Evolutionary conservation across 2,888 invertebrate species (phyloP).

Genomic region (Thalpophila matura): DNA sequence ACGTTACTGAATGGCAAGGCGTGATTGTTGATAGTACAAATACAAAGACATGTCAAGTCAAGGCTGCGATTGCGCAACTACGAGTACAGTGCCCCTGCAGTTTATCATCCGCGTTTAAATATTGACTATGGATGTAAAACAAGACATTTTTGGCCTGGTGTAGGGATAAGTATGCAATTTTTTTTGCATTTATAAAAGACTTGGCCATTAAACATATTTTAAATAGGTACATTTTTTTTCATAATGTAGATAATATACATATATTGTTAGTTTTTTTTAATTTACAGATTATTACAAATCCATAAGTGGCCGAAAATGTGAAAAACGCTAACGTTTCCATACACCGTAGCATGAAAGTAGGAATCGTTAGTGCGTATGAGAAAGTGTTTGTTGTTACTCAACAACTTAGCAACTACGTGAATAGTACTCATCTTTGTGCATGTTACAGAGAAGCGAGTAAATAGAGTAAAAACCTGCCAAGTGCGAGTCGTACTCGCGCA

Average conservation of each 20-base stretch:
- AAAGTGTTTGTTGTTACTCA: conserved; percentile 35
- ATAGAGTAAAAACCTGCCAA: conserved; percentile 10
- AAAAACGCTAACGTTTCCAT: background rate
- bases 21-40: conserved; percentile 19
- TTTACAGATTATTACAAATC: too few species aligned
- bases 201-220: background rate
- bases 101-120: conserved; percentile 29
- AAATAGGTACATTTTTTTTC: too few species aligned
- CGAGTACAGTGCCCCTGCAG: conserved; percentile 18
- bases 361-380: conserved; percentile 6
- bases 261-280: too few species aligned
- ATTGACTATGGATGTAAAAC: conserved; percentile 10
- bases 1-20: background rate
- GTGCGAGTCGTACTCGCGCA: too few species aligned
- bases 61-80: conserved; percentile 38
- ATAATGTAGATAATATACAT: too few species aligned
- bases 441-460: background rate
- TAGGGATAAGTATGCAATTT: conserved; percentile 3
- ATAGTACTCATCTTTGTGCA: background rate
- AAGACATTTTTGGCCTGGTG: background rate
- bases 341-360: conserved; percentile 6
- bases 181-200: conserved; percentile 8
- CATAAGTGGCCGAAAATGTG: too few species aligned
- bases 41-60: conserved; percentile 39
- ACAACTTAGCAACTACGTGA: conserved; percentile 28